A percentile compares a stretch with the other conserved stretches of the same genome.
phyloP scores from a whole-genome alignment of 2,797 vertebrate species.

The Cynodonichthys magdalenae region DNA sequence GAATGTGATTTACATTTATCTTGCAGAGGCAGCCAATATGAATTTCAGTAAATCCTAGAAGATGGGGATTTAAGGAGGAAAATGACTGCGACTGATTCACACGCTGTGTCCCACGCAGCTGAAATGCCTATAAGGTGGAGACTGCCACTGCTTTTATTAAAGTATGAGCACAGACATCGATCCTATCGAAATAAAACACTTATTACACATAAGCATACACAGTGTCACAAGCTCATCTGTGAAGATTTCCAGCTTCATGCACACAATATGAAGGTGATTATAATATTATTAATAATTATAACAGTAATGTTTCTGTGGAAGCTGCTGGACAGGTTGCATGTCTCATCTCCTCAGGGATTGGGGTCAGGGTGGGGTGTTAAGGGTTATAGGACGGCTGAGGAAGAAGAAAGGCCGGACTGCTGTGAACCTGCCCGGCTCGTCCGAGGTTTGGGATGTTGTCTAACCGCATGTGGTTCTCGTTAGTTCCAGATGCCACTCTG shows the following conservation, averaged over 20 bases:
- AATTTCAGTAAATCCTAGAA: slow-evolving; percentile 88
- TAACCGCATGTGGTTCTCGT: slow-evolving; percentile 85
- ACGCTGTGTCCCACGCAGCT: slow-evolving; percentile 81
- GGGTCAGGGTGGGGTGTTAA: slow-evolving; percentile 57
- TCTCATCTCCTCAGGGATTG: slow-evolving; percentile 48
- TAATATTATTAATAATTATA: slow-evolving; percentile 8
- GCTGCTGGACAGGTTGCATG: slow-evolving; percentile 38
- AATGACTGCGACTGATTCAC: slow-evolving; percentile 83
- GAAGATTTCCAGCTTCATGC: slow-evolving; percentile 37
- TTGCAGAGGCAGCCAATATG: slow-evolving; percentile 89
- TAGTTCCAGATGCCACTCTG: slow-evolving; percentile 98
- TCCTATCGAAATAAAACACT: slow-evolving; percentile 73
- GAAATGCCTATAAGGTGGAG: slow-evolving; percentile 78
- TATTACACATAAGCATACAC: slow-evolving; percentile 63
- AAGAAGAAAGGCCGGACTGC: slow-evolving; percentile 40
- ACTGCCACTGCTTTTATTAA: slow-evolving; percentile 75
- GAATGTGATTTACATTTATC: slow-evolving; percentile 88
- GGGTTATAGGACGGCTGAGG: slow-evolving; percentile 57
- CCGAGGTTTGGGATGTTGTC: slow-evolving; percentile 74
- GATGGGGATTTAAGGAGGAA: slow-evolving; percentile 84
- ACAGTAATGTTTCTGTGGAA: slow-evolving; percentile 1
- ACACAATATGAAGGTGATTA: slow-evolving; percentile 53
- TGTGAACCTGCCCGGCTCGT: slow-evolving; percentile 70
- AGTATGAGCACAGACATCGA: slow-evolving; percentile 71
- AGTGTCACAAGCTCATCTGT: slow-evolving; percentile 53